Conservation (phyloP, 2,888 invertebrate species). For the Idaea dimidiata region DNA sequence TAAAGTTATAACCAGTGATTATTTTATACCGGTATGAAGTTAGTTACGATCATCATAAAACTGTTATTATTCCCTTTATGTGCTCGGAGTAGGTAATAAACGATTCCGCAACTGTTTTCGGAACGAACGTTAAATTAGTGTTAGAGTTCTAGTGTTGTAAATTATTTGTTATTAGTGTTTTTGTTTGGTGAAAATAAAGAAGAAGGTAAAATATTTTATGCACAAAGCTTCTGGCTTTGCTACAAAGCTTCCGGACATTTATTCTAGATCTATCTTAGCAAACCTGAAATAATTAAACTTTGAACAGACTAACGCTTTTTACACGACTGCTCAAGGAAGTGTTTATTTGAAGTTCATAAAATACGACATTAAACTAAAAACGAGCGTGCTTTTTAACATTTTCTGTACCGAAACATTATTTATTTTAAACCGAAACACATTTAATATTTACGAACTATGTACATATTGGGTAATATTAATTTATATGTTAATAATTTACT, state of each 20-base stretch:
- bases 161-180: background rate
- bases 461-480: too few relatives aligned
- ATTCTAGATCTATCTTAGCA: background rate
- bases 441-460: background rate
- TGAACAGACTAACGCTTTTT: too few relatives aligned
- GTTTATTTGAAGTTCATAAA: background rate
- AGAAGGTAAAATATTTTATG: background rate
- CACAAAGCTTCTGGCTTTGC: too few relatives aligned
- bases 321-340: too few relatives aligned
- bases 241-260: too few relatives aligned
- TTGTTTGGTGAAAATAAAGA: background rate
- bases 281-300: background rate
- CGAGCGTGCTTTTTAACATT: background rate
- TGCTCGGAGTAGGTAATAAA: slow-evolving; percentile 2
- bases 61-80: slow-evolving; percentile 15
- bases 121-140: background rate
- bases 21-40: slow-evolving; percentile 10
- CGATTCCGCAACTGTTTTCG: background rate
- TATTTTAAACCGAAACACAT: background rate
- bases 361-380: background rate
- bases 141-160: background rate
- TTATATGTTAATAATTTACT: too few relatives aligned
- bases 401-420: background rate
- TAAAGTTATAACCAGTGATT: slow-evolving; percentile 5
- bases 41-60: slow-evolving; percentile 15